These are phyloP conservation scores for Eupithecia abbreviata DNA, from an alignment of 2,888 invertebrate species.

Conservation along the genomic window DNA sequence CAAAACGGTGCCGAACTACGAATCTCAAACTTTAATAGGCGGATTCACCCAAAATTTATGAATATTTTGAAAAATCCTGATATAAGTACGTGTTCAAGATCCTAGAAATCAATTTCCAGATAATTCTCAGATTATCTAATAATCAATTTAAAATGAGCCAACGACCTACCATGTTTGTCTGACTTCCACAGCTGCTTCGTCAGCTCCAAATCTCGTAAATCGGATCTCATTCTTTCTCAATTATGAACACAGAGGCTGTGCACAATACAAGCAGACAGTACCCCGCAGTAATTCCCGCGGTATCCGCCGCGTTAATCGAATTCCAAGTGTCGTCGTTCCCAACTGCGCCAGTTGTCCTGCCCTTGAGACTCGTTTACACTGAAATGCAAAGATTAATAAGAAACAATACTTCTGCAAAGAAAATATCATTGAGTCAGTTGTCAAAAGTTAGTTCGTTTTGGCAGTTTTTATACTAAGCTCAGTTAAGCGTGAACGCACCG, in stretches of 20 bases:
- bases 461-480: neutral
- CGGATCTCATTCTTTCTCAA: neutral
- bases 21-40: too few species aligned
- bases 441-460: neutral
- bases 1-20: too few species aligned
- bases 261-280: neutral
- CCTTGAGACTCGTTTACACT: conserved; percentile 19
- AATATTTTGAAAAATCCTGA: too few species aligned
- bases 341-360: conserved; percentile 24
- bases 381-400: neutral
- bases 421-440: neutral
- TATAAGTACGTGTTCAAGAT: neutral
- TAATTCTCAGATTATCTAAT: neutral
- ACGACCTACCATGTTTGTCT: neutral
- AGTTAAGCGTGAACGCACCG: neutral
- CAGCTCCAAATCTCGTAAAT: neutral
- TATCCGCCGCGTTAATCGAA: conserved; percentile 27
- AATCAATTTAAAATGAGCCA: neutral
- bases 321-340: conserved; percentile 30
- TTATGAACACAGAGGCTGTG: neutral
- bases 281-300: neutral
- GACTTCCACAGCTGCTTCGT: neutral
- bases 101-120: neutral
- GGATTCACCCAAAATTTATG: too few species aligned
- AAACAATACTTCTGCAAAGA: neutral